These are phyloP conservation scores for Platypus cylindrus DNA, from an alignment of 2,888 invertebrate genomes.

Conservation along the genomic window DNA sequence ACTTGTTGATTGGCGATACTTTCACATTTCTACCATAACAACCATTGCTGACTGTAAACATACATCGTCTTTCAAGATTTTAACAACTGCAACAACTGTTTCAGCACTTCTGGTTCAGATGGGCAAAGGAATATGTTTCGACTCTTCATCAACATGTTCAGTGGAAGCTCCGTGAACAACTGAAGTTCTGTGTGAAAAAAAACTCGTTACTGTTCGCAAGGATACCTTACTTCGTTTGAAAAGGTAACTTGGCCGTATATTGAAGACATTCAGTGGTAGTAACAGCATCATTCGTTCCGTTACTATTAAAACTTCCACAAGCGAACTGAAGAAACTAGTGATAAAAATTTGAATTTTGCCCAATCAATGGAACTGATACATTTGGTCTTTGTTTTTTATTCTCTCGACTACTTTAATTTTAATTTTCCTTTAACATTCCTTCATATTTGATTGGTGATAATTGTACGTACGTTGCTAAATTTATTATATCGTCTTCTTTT, in stretches of 20 bases:
- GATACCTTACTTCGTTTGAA: slow-evolving; percentile 3
- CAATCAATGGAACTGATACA: too few species aligned
- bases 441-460: too few species aligned
- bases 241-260: slow-evolving; percentile 3
- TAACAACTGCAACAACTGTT: slow-evolving; percentile 3
- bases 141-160: slow-evolving; percentile 3
- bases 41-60: too few species aligned
- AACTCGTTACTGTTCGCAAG: too few species aligned
- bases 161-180: too few species aligned
- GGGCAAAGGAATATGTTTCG: slow-evolving; percentile 7
- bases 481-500: too few species aligned
- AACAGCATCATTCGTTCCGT: slow-evolving; percentile 2
- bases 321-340: not conserved
- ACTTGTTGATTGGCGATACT: slow-evolving; percentile 6
- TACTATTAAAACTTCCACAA: slow-evolving; percentile 1
- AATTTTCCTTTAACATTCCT: too few species aligned
- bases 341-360: slow-evolving; percentile 3
- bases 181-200: too few species aligned
- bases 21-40: slow-evolving; percentile 6
- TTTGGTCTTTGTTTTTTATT: too few species aligned
- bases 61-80: too few species aligned
- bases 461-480: too few species aligned
- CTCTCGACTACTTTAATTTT: too few species aligned
- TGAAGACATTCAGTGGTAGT: not conserved
- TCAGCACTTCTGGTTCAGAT: slow-evolving; percentile 5